Base-by-base conservation (phyloP, 2,797 vertebrate genomes). In the Otolemur crassicaudatus region DNA sequence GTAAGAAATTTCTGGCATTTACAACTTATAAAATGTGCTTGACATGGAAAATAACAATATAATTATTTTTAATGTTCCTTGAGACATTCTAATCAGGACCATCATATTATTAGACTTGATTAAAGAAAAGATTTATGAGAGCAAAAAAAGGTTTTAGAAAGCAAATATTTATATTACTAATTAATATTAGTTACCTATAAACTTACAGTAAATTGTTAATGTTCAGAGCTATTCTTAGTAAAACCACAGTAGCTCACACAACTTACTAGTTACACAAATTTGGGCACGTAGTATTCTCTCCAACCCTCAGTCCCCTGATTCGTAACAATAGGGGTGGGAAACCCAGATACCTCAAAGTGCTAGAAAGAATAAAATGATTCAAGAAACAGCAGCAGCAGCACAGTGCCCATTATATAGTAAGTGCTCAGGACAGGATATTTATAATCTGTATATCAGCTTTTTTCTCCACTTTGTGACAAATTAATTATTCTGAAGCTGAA, bases 41-140 rank as follows among this genome's bases (percentile, higher is more conserved):
- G 40, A 37, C 53, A 56, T 60, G n/a, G 43, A 87, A 93, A 95
- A 63, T 46, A 87, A 91, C 3, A 90, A 43, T 56, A n/a, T 12
- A 53, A 76, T 67, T 46, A 76, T 69, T 84, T 90, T 67, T 79
- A 94, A 84, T n/a, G 0, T 17, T 49, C 20, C 53, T 80, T 87
- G 25, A 0, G 90, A 67, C 49, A 43, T 46, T 69, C 90, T 79
- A 86, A n/a, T 89, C 69, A 82, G 43, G 16, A n/a, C 10, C n/a
- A 81, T 70, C 53, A 37, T 67, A 85, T 75, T 25, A 73, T n/a
- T 5, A 72, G 34, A 1, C 14, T 85, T 76, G 73, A 31, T 60
- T 92, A 72, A 89, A 82, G 25, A 75, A 82, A 65, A 43, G 65
- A 95, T 65, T 86, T 31, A 91, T 19, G 6, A 92, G 23, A 87